These are phyloP conservation scores for Bombus waltoni DNA, from an alignment of 1,140 invertebrate genomes.

Conservation along the genomic window DNA sequence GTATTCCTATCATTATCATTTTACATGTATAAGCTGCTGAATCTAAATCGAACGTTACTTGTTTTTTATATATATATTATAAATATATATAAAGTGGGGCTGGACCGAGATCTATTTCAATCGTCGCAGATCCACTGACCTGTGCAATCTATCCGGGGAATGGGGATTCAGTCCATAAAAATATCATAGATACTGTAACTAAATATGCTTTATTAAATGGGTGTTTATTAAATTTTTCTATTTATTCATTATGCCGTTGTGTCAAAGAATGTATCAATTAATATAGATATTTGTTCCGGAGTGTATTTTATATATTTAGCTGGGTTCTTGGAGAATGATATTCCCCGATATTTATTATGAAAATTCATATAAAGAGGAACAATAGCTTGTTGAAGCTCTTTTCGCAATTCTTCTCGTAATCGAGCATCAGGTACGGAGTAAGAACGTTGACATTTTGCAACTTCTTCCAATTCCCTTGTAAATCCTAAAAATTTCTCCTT, in stretches of 20 bases:
- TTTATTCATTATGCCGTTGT: slow-evolving; percentile 84
- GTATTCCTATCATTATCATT: slow-evolving; percentile 80
- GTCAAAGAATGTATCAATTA: slow-evolving; percentile 94
- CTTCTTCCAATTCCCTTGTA: slow-evolving; percentile 97
- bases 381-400: slow-evolving; percentile 82
- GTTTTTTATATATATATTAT: slow-evolving; percentile 81
- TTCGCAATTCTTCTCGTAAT: slow-evolving; percentile 86
- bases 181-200: slow-evolving; percentile 79
- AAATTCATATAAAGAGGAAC: slow-evolving; percentile 92
- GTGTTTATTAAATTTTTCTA: slow-evolving; percentile 79
- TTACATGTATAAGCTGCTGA: slow-evolving; percentile 78
- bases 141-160: slow-evolving; percentile 64
- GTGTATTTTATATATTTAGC: slow-evolving; percentile 97
- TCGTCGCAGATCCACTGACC: slow-evolving; percentile 54
- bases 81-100: slow-evolving; percentile 72
- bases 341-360: slow-evolving; percentile 86
- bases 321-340: slow-evolving; percentile 93
- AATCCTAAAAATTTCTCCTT: slow-evolving; percentile 96
- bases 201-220: slow-evolving; percentile 83
- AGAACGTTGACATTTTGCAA: slow-evolving; percentile 91
- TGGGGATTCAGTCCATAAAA: slow-evolving; percentile 63
- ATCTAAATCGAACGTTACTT: slow-evolving; percentile 79
- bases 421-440: slow-evolving; percentile 97
- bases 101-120: slow-evolving; percentile 67
- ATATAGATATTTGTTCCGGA: slow-evolving; percentile 90